phyloP scores from a whole-genome alignment of 1,140 invertebrate genomes.

The Euwallacea fornicatus region DNA sequence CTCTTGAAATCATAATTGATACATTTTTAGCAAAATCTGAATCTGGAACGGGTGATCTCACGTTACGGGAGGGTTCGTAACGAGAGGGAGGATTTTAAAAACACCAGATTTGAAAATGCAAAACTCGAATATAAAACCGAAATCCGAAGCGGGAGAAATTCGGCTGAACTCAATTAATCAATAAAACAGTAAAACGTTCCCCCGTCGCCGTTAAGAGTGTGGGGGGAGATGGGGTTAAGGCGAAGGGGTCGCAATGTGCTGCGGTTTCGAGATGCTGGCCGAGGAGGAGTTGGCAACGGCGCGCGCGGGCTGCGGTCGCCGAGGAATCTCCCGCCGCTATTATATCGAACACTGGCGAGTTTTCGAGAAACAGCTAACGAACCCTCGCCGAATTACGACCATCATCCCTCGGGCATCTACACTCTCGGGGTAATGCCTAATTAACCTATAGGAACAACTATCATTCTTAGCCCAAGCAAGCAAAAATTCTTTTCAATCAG shows the following conservation, averaged over 20 bases:
- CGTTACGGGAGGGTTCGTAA: no score
- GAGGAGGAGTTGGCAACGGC: slow-evolving; percentile 46
- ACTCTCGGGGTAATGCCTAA: slow-evolving; percentile 1
- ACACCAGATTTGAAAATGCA: background rate
- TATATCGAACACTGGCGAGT: slow-evolving; percentile 53
- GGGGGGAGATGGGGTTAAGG: slow-evolving; percentile 40
- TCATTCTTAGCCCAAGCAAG: no score
- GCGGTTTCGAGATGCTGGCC: slow-evolving; percentile 54
- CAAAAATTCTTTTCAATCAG: no score
- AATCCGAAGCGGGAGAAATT: slow-evolving; percentile 53
- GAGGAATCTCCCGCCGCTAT: slow-evolving; percentile 53
- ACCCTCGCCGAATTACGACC: slow-evolving; percentile 16
- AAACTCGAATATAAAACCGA: slow-evolving; percentile 49
- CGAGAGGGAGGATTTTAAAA: no score
- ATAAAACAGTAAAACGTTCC: slow-evolving; percentile 55
- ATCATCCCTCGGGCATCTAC: slow-evolving; percentile 10
- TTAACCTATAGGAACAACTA: background rate
- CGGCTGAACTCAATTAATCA: slow-evolving; percentile 55
- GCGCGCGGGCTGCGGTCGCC: slow-evolving; percentile 53
- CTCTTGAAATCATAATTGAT: background rate
- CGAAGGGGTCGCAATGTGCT: slow-evolving; percentile 53
- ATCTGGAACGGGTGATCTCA: background rate
- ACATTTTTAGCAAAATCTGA: background rate
- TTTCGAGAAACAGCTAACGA: slow-evolving; percentile 32
- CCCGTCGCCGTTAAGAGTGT: slow-evolving; percentile 53